Conservation (phyloP, 2,797 vertebrate genomes). For the Numenius phaeopus region DNA sequence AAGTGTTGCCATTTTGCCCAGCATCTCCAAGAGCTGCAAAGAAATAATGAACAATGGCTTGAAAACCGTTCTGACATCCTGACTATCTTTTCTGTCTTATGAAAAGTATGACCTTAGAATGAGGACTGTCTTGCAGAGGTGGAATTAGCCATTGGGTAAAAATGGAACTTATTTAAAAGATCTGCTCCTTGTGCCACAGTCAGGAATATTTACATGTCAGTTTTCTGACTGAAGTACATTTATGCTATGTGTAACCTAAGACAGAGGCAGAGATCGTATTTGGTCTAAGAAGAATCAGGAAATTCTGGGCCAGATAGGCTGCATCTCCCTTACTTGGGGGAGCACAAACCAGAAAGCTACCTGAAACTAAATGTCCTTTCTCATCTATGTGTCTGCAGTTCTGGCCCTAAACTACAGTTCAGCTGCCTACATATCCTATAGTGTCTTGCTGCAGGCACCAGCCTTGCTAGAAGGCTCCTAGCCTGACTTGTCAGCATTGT, state of each 20-base stretch:
- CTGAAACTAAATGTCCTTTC: neutral
- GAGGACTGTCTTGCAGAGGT: neutral
- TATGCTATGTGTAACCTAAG: neutral
- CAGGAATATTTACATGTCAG: neutral
- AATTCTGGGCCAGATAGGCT: neutral
- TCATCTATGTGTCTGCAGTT: neutral
- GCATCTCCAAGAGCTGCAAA: neutral
- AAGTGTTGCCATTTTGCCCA: neutral
- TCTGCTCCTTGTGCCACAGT: neutral
- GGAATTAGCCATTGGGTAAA: neutral
- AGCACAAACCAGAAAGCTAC: neutral
- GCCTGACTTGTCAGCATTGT: neutral
- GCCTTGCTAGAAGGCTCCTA: neutral
- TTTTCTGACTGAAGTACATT: neutral
- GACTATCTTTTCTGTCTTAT: neutral
- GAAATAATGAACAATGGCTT: neutral
- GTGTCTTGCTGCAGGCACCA: neutral
- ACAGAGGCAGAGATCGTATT: neutral
- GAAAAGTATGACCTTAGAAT: neutral
- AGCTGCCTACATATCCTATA: neutral
- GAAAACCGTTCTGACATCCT: neutral
- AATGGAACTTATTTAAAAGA: neutral
- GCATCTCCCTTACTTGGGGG: neutral
- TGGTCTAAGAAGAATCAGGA: neutral
- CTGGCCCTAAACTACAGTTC: neutral